Evolutionary conservation across 64 coral and sea anemone genomes (phyloP).

Genomic region (Actinia tenebrosa): DNA sequence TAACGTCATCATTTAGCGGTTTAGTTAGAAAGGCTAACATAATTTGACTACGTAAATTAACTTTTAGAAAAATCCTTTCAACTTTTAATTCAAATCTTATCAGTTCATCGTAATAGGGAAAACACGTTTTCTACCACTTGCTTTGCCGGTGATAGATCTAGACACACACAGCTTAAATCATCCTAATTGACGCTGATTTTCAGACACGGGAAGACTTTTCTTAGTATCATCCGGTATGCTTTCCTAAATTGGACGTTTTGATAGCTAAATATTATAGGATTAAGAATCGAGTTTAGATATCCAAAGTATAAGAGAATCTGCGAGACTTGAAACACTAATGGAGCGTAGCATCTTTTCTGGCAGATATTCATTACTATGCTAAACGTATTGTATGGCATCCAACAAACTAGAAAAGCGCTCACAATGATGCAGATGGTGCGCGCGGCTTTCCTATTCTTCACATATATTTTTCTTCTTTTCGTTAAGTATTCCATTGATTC

Average conservation of each 20-base stretch:
- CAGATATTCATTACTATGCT: constrained; percentile 16
- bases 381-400: not conserved
- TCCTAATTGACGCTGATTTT: not conserved
- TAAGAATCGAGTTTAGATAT: constrained; percentile 1
- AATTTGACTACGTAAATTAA: too few species aligned
- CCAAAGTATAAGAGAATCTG: constrained; percentile 1
- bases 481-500: constrained; percentile 10
- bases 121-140: too few species aligned
- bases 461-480: constrained; percentile 4
- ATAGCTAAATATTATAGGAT: constrained; percentile 20
- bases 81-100: too few species aligned
- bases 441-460: constrained; percentile 19
- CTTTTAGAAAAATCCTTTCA: too few species aligned
- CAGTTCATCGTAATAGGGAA: too few species aligned
- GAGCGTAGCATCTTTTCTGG: not conserved
- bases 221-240: not conserved
- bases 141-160: too few species aligned
- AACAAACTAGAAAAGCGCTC: constrained; percentile 1
- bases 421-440: constrained; percentile 19
- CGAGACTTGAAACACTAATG: not conserved
- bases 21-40: too few species aligned
- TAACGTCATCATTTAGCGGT: too few species aligned
- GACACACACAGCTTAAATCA: too few species aligned
- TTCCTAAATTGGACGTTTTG: constrained; percentile 18
- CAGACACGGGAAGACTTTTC: not conserved